Evolutionary conservation across 2,888 invertebrate species (phyloP), one percentile per base, ranked within the genome.

Genomic region (Sthenelais limicola): DNA sequence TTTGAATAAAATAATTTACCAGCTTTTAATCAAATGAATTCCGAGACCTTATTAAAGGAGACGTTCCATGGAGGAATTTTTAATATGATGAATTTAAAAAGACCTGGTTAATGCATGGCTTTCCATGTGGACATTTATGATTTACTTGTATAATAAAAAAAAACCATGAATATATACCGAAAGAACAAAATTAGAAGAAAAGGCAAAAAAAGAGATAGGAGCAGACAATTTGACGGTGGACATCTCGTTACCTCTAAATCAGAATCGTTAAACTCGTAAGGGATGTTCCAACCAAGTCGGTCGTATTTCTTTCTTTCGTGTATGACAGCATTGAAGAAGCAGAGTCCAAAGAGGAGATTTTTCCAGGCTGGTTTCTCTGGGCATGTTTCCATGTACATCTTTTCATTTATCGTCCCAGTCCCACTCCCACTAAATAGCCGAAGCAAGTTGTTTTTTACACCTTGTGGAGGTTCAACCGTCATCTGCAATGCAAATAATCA

Each of bases 201-300:
- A n/a, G n/a, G n/a, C n/a, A n/a, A n/a, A n/a, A n/a, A n/a, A n/a
- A n/a, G n/a, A n/a, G n/a, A n/a, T n/a, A n/a, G n/a, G n/a, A n/a
- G n/a, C n/a, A n/a, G n/a, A n/a, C n/a, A n/a, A n/a, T n/a, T n/a
- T n/a, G n/a, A n/a, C n/a, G n/a, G n/a, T n/a, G n/a, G n/a, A n/a
- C n/a, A n/a, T n/a, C n/a, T n/a, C n/a, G n/a, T 74, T 70, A 87
- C 87, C 82, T 87, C 86, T 2, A 88, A 74, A 79, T 88, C 88
- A 1, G 87, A 87, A 58, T 88, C 87, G 79, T 87, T 88, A 77
- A 88, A 88, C 71, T 86, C 88, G 73, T 88, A 88, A 0, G 85
- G 81, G 56, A 88, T 85, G 74, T 88, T 88, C 86, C 86, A 88
- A 32, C 88, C 88, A 0, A 88, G 83, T 1, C 84, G 80, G 21